Evolutionary conservation across 2,888 invertebrate species (phyloP).

Genomic region (Spisula subtruncata): DNA sequence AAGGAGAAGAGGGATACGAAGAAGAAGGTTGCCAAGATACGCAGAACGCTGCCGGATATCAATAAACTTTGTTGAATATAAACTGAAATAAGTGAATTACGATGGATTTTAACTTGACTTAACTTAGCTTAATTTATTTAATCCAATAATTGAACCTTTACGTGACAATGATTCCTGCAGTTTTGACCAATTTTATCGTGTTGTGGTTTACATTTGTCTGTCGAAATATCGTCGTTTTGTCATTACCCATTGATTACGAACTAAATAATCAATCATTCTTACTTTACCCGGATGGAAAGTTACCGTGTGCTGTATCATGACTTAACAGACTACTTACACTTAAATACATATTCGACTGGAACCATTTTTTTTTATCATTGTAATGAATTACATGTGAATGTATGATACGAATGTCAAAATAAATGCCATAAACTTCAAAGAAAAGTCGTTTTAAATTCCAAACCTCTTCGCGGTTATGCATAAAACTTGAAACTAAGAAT

Average conservation of each 20-base stretch:
- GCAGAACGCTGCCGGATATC: constrained; percentile 11
- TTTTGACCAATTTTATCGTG: neutral
- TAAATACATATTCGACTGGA: neutral
- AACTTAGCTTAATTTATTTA: neutral
- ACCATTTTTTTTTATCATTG: neutral
- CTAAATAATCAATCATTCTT: neutral
- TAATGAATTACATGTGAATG: neutral
- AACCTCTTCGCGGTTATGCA: neutral
- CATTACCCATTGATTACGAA: neutral
- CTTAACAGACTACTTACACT: neutral
- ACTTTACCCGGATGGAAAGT: neutral
- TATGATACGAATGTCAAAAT: neutral
- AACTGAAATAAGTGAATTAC: neutral
- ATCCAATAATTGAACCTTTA: neutral
- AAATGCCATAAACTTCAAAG: neutral
- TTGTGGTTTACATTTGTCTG: neutral
- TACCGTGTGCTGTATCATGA: neutral
- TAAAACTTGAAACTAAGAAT: neutral
- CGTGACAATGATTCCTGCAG: neutral
- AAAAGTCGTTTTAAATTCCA: neutral
- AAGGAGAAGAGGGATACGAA: constrained; percentile 46
- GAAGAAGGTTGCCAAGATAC: neutral
- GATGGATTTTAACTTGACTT: constrained; percentile 13
- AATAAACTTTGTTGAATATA: neutral
- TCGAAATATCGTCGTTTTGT: neutral